phyloP scores from a whole-genome alignment of 2,113 vertebrate species.

The Eptesicus fuscus region DNA sequence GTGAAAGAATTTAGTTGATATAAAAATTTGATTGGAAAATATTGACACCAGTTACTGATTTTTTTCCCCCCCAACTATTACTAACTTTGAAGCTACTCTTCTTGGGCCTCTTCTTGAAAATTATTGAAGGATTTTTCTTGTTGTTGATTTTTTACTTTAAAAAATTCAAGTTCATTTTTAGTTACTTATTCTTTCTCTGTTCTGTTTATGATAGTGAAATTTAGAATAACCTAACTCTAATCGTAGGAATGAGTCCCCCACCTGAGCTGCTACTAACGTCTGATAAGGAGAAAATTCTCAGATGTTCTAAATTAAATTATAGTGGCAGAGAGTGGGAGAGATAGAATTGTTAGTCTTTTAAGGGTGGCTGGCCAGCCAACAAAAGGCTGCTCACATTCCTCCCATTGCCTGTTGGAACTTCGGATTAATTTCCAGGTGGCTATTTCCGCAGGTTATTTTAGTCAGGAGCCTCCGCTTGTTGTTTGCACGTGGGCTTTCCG shows the following conservation, averaged over 20 bases:
- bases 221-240: background rate
- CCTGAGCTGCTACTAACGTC: background rate
- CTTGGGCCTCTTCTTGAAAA: background rate
- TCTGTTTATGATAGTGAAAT: background rate
- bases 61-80: background rate
- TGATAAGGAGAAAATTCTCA: background rate
- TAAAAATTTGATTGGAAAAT: slow-evolving; percentile 14
- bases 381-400: background rate
- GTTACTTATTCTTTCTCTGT: background rate
- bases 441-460: background rate
- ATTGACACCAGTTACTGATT: background rate
- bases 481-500: background rate
- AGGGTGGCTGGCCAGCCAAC: background rate
- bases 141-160: background rate
- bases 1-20: background rate
- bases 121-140: background rate
- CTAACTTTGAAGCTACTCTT: background rate
- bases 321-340: background rate
- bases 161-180: background rate
- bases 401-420: background rate
- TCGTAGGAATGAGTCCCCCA: background rate
- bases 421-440: background rate
- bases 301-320: background rate
- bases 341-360: background rate
- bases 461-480: background rate